Evolutionary conservation across 2,888 invertebrate species (phyloP).

Genomic region (Noctua pronuba): DNA sequence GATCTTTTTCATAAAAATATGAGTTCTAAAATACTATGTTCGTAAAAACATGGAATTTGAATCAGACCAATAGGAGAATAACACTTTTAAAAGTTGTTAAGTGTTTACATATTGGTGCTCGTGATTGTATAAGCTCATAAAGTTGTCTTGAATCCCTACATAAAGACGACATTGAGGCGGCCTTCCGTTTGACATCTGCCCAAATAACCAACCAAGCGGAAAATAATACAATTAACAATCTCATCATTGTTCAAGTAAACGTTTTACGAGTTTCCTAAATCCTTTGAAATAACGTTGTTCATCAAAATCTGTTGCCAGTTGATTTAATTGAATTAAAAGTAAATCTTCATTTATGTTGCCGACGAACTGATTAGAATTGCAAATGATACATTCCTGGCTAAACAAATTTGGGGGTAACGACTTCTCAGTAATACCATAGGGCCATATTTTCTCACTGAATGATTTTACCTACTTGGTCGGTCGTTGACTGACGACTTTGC

Average conservation of each 20-base stretch:
- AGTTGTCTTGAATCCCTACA: not conserved
- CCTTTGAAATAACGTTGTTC: slow-evolving; percentile 43
- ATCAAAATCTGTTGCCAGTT: slow-evolving; percentile 49
- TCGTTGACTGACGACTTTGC: not conserved
- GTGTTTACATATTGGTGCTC: too few species aligned
- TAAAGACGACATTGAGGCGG: not conserved
- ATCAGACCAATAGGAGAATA: too few species aligned
- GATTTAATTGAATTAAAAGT: slow-evolving; percentile 61
- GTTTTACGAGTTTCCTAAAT: slow-evolving; percentile 20
- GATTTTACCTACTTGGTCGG: slow-evolving; percentile 3
- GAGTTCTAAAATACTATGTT: too few species aligned
- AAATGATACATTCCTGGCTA: slow-evolving; percentile 46
- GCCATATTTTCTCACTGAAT: not conserved
- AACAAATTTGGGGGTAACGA: slow-evolving; percentile 40
- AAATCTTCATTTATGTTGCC: slow-evolving; percentile 45
- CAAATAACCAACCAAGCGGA: slow-evolving; percentile 12
- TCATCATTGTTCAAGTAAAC: slow-evolving; percentile 20
- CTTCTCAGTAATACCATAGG: not conserved
- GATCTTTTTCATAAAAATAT: too few species aligned
- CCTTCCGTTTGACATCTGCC: not conserved
- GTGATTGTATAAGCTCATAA: not conserved
- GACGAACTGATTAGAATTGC: slow-evolving; percentile 55
- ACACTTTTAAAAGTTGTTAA: too few species aligned
- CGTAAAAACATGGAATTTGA: too few species aligned
- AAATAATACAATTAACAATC: slow-evolving; percentile 44